A percentile compares a stretch with the other conserved stretches of the same genome.
Conservation (phyloP, 2,113 vertebrate genomes). For the Theristicus caerulescens region DNA sequence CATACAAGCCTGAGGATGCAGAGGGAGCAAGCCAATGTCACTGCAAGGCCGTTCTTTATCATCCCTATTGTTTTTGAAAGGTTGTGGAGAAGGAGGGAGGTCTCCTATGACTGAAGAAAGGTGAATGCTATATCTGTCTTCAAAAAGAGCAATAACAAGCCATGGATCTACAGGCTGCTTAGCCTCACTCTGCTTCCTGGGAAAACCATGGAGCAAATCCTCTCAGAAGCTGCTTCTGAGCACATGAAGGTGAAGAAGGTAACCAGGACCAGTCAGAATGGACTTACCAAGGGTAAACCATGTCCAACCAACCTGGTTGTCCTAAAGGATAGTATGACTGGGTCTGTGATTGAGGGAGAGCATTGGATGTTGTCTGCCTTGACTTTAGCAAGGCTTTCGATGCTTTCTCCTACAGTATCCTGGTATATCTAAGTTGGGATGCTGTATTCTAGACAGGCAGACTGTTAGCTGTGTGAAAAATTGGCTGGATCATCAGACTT, state of each 20-base stretch:
- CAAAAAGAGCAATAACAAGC: background rate
- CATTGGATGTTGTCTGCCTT: background rate
- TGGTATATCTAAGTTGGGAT: background rate
- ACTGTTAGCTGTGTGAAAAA: background rate
- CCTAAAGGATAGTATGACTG: background rate
- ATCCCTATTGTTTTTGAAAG: background rate
- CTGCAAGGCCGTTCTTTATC: background rate
- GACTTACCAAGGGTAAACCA: background rate
- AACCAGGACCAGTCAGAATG: background rate
- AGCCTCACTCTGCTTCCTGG: background rate
- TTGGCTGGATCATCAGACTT: background rate
- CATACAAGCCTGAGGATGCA: background rate
- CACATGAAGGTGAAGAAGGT: background rate
- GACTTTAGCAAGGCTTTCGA: background rate
- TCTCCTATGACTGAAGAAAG: background rate
- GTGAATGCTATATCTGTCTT: background rate
- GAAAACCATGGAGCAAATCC: background rate
- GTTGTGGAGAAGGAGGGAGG: background rate
- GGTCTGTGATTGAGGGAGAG: background rate
- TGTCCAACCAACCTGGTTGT: background rate
- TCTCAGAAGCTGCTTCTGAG: background rate
- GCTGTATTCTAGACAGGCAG: background rate
- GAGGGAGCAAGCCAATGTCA: background rate
- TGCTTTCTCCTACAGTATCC: background rate
- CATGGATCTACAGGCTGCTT: background rate